These are phyloP conservation scores for Mesoclemmys tuberculata DNA, from an alignment of 2,113 vertebrate genomes.

Conservation along the genomic window DNA sequence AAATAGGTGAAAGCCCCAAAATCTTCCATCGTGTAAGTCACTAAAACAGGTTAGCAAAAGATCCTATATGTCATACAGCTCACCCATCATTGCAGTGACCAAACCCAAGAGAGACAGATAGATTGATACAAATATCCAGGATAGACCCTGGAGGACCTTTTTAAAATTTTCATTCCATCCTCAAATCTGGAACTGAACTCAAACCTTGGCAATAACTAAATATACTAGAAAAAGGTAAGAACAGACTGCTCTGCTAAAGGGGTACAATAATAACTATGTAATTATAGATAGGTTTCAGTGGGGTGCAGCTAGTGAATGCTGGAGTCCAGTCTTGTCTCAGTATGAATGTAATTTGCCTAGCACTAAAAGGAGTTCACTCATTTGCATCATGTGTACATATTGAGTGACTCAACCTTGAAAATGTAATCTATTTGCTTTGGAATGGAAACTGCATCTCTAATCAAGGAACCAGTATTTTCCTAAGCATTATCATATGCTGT, in stretches of 20 bases:
- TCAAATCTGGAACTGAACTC: constrained; percentile 3
- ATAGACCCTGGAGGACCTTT: neutral
- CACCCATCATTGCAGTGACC: no score
- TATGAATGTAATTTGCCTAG: neutral
- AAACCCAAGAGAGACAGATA: neutral
- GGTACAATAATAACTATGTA: neutral
- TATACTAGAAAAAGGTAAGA: neutral
- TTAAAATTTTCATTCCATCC: constrained; percentile 21
- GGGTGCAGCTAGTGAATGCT: neutral
- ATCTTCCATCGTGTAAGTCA: neutral
- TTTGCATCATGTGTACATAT: neutral
- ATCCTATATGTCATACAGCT: neutral
- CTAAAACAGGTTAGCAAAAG: neutral
- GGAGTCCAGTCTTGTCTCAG: neutral
- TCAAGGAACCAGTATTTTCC: constrained; percentile 17
- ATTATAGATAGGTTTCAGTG: neutral
- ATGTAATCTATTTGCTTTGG: neutral
- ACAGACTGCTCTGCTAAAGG: neutral
- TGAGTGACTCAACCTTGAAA: neutral
- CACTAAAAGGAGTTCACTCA: neutral
- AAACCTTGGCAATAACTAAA: constrained; percentile 24
- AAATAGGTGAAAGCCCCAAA: neutral
- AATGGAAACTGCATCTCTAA: neutral
- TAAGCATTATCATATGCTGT: neutral
- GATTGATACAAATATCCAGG: neutral